A percentile compares a stretch with the other conserved stretches of the same genome.
phyloP scores from a whole-genome alignment of 2,797 vertebrate species.

The Lagorchestes hirsutus region DNA sequence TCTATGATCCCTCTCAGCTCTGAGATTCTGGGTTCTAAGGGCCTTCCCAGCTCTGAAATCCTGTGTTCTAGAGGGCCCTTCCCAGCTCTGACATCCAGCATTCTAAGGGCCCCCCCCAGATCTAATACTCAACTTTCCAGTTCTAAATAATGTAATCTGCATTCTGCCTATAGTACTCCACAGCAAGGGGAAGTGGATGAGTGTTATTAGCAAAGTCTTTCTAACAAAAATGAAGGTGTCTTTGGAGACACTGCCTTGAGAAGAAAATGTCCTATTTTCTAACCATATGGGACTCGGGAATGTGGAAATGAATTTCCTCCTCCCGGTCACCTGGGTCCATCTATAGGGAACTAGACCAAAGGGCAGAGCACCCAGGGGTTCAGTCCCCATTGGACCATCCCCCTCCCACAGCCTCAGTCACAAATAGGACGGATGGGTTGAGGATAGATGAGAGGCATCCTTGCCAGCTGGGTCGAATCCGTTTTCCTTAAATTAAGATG shows the following conservation, averaged over 20 bases:
- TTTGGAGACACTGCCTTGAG: background rate
- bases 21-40: too few relatives aligned
- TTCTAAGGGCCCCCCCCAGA: background rate
- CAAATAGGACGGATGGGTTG: background rate
- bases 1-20: background rate
- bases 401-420: fast-evolving
- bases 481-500: conserved; percentile 70
- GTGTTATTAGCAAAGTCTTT: background rate
- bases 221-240: background rate
- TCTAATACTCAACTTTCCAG: background rate
- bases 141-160: background rate
- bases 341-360: background rate
- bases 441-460: background rate
- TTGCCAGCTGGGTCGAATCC: background rate
- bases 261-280: background rate
- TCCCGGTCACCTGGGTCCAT: background rate
- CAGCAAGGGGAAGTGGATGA: background rate
- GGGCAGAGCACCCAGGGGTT: background rate
- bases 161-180: background rate
- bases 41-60: background rate
- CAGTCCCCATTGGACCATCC: background rate
- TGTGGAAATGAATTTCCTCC: background rate
- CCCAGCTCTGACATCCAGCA: background rate
- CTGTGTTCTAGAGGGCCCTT: background rate
- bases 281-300: background rate